A percentile compares a stretch with the other conserved stretches of the same genome.
Evolutionary conservation across 2,797 vertebrate genomes (phyloP).

Genomic region (Enteromius afrohamiltoni): DNA sequence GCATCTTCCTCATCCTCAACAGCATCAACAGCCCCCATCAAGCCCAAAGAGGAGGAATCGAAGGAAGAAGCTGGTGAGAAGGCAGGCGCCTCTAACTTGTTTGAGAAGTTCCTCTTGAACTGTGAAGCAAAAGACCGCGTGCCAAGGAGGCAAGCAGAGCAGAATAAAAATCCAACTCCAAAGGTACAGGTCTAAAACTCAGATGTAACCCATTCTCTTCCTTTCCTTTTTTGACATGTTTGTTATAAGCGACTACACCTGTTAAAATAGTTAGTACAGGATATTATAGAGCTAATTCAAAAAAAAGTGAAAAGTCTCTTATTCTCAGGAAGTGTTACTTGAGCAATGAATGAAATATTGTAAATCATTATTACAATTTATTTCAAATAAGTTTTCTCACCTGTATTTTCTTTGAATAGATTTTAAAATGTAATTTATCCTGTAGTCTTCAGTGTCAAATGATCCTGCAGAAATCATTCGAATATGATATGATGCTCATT

Average conservation of each 20-base stretch:
- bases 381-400: neutral
- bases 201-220: neutral
- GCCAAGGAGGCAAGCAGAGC: conserved; percentile 68
- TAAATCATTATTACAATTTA: neutral
- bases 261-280: neutral
- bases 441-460: no score
- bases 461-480: no score
- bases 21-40: conserved; percentile 55
- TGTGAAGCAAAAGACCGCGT: conserved; percentile 80
- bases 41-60: conserved; percentile 68
- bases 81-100: conserved; percentile 74
- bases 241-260: neutral
- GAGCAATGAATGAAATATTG: no score
- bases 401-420: neutral
- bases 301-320: neutral
- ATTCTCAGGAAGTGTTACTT: neutral
- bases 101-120: conserved; percentile 81
- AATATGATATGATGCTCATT: no score
- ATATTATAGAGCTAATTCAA: neutral
- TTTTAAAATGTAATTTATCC: neutral
- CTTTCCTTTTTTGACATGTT: neutral
- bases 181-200: conserved; percentile 68
- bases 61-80: conserved; percentile 74
- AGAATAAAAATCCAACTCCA: conserved; percentile 62
- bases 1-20: conserved; percentile 64